phyloP scores from a whole-genome alignment of 2,113 vertebrate species.

The Nothoprocta pentlandii region DNA sequence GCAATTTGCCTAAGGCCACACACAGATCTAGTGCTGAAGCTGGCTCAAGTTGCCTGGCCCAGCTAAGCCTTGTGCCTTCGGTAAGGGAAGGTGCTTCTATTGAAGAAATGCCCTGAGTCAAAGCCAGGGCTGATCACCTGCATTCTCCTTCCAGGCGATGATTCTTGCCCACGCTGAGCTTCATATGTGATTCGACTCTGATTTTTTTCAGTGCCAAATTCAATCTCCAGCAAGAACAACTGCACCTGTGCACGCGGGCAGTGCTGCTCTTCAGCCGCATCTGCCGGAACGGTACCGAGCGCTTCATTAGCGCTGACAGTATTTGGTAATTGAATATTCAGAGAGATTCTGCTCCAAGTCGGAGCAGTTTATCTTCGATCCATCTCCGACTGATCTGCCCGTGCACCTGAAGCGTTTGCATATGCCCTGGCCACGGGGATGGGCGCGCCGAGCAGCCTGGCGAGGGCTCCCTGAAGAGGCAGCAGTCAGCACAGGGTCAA shows the following conservation, averaged over 20 bases:
- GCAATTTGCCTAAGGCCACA: neutral
- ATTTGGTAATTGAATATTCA: conserved; percentile 66
- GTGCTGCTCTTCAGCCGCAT: neutral
- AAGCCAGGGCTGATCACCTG: neutral
- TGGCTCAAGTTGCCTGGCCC: neutral
- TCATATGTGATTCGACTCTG: neutral
- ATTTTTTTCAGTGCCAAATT: conserved; percentile 14
- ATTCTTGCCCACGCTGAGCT: neutral
- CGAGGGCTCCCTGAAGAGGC: conserved; percentile 8
- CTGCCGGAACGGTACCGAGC: neutral
- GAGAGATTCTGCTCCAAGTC: conserved; percentile 55
- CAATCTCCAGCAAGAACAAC: neutral
- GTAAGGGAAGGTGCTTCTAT: neutral
- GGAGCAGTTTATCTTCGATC: conserved; percentile 43
- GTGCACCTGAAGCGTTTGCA: conserved; percentile 29
- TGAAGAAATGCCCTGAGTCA: neutral
- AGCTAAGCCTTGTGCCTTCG: neutral
- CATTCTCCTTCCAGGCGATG: neutral
- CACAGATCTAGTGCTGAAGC: neutral
- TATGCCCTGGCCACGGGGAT: conserved; percentile 22
- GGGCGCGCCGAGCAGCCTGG: neutral
- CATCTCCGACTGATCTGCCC: conserved; percentile 66
- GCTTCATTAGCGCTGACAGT: conserved; percentile 59
- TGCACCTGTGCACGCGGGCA: neutral
- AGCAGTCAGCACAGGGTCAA: conserved; percentile 39